These are phyloP conservation scores for Sinella curviseta DNA, from an alignment of 1,140 invertebrate genomes.

Conservation along the genomic window DNA sequence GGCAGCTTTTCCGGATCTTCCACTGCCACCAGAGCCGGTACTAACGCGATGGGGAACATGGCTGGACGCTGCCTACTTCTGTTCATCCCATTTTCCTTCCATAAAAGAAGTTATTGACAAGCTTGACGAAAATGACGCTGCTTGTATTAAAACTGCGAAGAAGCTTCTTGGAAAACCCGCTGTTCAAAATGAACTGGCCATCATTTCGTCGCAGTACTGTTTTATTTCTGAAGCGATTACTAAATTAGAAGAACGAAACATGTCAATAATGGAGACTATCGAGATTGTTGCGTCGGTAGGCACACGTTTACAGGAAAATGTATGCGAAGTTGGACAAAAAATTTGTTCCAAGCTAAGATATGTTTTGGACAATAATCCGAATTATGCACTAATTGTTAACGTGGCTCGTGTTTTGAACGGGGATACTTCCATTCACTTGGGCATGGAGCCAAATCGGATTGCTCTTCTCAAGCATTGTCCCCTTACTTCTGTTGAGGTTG, in stretches of 20 bases:
- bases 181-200: not conserved
- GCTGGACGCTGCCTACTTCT: slow-evolving; percentile 35
- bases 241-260: not conserved
- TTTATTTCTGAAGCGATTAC: not conserved
- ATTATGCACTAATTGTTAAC: not conserved
- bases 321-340: not conserved
- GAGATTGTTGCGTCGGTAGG: not conserved
- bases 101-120: not conserved
- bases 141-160: not conserved
- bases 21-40: slow-evolving; percentile 54
- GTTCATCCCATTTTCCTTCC: not conserved
- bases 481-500: not conserved
- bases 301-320: not conserved
- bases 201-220: not conserved
- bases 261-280: not conserved
- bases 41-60: slow-evolving; percentile 56
- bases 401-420: not conserved
- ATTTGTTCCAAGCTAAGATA: not conserved
- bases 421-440: not conserved
- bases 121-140: not conserved
- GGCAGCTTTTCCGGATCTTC: slow-evolving; percentile 50
- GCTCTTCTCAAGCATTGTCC: not conserved
- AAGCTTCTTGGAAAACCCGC: not conserved
- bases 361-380: not conserved
- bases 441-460: not conserved